Base-by-base conservation (phyloP, 2,113 vertebrate species). In the Chlamydotis undulata region DNA sequence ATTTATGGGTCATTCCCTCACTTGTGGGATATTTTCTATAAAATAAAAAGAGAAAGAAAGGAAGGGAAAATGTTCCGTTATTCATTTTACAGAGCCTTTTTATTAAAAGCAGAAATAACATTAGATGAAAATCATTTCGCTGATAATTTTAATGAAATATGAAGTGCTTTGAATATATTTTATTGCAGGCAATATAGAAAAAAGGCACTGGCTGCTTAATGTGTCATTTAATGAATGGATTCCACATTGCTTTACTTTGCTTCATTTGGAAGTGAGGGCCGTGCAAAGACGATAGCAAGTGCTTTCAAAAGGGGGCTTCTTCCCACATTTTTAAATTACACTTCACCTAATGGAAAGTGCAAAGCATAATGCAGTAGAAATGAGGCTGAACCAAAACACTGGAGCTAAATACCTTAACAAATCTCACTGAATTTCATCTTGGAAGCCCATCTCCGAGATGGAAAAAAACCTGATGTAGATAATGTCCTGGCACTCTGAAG, bases 131-230 rank as follows among this genome's bases (percentile, higher is more conserved):
- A 97, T 97, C 84, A 96, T 95, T 98, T 97, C 50, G 4, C 92
- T 96, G 96, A 96, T 96, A 97, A 97, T 97, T 97, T 97, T 83
- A 97, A 97, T 98, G 95, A 98, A 98, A 97, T 97, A 95, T 95
- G 97, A 94, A 97, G 87, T 95, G 65, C 76, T 94, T 95, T 96
- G 91, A 97, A 89, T 97, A 96, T 95, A 96, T 95, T 97, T 96
- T 94, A 96, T 94, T 96, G 96, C 85, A 95, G 89, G 90, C 77
- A 95, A 90, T 96, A 87, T 65, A 95, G 91, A 87, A 89, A 95
- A 97, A 97, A 96, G 96, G 83, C 65, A 95, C 70, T 94, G 41
- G 87, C 89, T 93, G 92, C 82, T 96, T 73, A 93, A 90, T 91
- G 90, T 91, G 89, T 95, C 68, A 93, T 96, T 96, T 97, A 97